A percentile compares a stretch with the other conserved stretches of the same genome.
phyloP scores from a whole-genome alignment of 2,888 invertebrate genomes.

The Euplexia lucipara region DNA sequence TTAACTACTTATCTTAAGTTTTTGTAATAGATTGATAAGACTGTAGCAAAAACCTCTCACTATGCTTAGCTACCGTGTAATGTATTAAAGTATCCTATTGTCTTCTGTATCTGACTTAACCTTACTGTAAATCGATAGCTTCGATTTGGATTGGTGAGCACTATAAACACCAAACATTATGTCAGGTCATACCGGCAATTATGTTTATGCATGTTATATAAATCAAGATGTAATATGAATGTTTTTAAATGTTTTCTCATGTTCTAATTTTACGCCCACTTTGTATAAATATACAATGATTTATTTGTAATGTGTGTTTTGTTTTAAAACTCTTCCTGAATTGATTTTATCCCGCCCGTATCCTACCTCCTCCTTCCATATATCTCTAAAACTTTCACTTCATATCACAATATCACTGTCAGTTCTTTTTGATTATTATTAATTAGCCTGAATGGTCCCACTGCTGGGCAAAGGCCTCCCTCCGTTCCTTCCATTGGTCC shows the following conservation, averaged over 20 bases:
- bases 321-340: not conserved
- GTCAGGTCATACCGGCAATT: no score
- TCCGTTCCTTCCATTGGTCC: no score
- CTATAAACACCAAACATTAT: not conserved
- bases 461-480: no score
- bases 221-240: no score
- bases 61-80: not conserved
- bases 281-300: conserved; percentile 7
- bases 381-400: no score
- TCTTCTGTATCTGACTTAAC: not conserved
- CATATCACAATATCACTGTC: no score
- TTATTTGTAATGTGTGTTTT: not conserved
- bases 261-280: not conserved
- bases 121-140: not conserved
- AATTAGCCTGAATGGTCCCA: no score
- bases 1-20: not conserved
- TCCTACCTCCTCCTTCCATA: no score
- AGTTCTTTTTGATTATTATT: no score
- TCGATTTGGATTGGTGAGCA: not conserved
- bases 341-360: no score
- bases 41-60: not conserved
- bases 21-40: not conserved
- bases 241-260: not conserved
- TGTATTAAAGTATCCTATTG: no score
- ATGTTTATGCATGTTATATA: no score